Evolutionary conservation across 2,113 vertebrate species (phyloP).

Genomic region (Passer montanus): DNA sequence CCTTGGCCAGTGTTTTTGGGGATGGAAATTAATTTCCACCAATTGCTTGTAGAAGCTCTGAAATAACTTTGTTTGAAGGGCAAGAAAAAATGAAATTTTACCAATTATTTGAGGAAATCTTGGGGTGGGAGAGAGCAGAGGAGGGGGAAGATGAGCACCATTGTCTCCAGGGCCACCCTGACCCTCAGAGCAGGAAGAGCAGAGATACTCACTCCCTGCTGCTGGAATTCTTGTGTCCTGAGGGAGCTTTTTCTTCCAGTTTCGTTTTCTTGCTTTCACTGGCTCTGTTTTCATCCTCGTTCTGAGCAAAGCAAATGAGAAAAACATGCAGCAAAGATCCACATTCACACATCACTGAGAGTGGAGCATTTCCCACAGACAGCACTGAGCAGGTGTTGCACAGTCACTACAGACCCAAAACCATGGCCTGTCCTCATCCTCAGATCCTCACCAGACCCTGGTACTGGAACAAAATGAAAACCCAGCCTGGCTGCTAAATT

Average conservation of each 20-base stretch:
- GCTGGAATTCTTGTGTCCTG: slow-evolving; percentile 87
- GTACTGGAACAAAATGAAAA: not conserved
- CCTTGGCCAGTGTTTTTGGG: not conserved
- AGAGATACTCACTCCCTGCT: slow-evolving; percentile 88
- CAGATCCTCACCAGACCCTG: not conserved
- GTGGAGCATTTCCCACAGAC: not conserved
- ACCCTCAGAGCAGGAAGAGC: not conserved
- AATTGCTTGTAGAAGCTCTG: not conserved
- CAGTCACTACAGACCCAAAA: not conserved
- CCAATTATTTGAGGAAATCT: not conserved
- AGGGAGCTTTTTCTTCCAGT: slow-evolving; percentile 87
- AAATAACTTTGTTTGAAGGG: not conserved
- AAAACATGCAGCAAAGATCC: not conserved
- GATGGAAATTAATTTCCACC: not conserved
- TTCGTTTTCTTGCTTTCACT: slow-evolving; percentile 91
- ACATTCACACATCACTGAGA: not conserved
- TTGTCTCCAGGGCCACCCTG: not conserved
- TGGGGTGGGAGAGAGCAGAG: not conserved
- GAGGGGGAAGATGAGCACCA: not conserved
- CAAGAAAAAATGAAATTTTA: not conserved
- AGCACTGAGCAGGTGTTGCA: not conserved
- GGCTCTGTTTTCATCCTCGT: slow-evolving; percentile 86
- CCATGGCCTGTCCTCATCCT: not conserved
- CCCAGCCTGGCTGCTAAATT: not conserved
- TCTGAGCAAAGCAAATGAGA: slow-evolving; percentile 76